A percentile compares a stretch with the other conserved stretches of the same genome.
Evolutionary conservation across 2,888 invertebrate species (phyloP).

Genomic region (Troilus luridus): DNA sequence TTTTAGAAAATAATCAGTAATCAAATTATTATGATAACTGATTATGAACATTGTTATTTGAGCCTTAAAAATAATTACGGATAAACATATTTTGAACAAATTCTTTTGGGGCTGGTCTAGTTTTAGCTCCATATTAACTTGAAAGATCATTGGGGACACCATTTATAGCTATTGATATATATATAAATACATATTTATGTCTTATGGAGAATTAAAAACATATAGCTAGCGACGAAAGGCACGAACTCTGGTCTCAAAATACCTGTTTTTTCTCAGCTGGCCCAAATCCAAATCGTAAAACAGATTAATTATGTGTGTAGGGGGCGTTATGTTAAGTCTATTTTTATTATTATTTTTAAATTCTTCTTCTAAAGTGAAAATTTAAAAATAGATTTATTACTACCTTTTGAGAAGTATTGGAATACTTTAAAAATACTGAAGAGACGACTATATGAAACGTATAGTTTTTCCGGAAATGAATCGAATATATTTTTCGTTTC

Average conservation of each 20-base stretch:
- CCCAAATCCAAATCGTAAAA: background rate
- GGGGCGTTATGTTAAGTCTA: background rate
- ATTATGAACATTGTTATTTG: too few species aligned
- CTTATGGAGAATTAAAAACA: background rate
- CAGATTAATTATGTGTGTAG: conserved; percentile 21
- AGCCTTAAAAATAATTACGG: too few species aligned
- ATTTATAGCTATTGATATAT: background rate
- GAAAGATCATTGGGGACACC: too few species aligned
- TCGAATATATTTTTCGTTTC: background rate
- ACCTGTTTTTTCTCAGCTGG: background rate
- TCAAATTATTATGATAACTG: too few species aligned
- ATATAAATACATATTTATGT: background rate
- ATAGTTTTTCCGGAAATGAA: background rate
- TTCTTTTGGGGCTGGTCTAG: too few species aligned
- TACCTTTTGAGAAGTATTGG: background rate
- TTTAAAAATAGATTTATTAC: background rate
- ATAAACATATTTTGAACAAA: too few species aligned
- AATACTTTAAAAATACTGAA: background rate
- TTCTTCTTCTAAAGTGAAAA: background rate
- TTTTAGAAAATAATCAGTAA: too few species aligned
- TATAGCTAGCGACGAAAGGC: background rate
- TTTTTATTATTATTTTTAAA: background rate
- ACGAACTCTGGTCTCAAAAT: background rate
- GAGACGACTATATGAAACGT: background rate
- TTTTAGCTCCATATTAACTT: too few species aligned